phyloP scores from a whole-genome alignment of 2,888 invertebrate species.

The Lissonota sp. region DNA sequence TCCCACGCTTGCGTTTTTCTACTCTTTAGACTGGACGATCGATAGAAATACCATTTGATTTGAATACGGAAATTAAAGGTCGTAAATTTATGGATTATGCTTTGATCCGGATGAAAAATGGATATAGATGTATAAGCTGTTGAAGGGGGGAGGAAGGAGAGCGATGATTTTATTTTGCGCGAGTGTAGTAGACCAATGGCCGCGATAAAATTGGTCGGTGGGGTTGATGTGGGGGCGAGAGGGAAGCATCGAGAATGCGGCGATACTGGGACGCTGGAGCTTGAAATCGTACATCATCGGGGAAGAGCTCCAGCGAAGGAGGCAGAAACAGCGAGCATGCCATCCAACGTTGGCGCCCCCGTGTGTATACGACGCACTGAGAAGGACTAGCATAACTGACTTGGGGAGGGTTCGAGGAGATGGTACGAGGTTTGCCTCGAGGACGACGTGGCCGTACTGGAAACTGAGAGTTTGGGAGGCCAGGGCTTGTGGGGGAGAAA shows the following conservation, averaged over 20 bases:
- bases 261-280: constrained; percentile 70
- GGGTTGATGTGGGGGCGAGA: constrained; percentile 21
- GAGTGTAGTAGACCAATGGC: constrained; percentile 46
- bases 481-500: too few species aligned
- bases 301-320: constrained; percentile 63
- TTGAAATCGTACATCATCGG: constrained; percentile 75
- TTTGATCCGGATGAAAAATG: too few species aligned
- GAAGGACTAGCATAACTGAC: neutral
- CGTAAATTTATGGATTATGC: too few species aligned
- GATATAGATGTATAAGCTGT: too few species aligned
- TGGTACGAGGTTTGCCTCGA: constrained; percentile 68
- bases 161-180: neutral
- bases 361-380: neutral
- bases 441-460: constrained; percentile 65
- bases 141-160: too few species aligned
- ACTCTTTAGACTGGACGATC: too few species aligned
- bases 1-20: too few species aligned
- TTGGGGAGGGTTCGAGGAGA: constrained; percentile 42
- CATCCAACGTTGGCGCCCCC: constrained; percentile 42
- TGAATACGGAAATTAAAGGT: too few species aligned
- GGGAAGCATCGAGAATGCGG: constrained; percentile 77
- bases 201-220: constrained; percentile 72
- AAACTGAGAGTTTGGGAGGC: constrained; percentile 61
- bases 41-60: too few species aligned
- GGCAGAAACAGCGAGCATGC: constrained; percentile 54